phyloP scores from a whole-genome alignment of 2,797 vertebrate species.

The Epinephelus coioides region DNA sequence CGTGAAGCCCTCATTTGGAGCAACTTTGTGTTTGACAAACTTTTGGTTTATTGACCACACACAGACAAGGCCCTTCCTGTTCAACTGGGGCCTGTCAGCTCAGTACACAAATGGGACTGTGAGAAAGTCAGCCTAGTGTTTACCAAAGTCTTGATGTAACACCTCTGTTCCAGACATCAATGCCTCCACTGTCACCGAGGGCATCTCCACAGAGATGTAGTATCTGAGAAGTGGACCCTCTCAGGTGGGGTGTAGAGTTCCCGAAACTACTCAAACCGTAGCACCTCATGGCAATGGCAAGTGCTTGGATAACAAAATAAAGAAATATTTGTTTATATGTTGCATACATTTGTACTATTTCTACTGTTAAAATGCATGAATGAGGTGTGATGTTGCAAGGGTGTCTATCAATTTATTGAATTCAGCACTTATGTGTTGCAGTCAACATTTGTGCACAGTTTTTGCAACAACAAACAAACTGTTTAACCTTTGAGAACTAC shows the following conservation, averaged over 20 bases:
- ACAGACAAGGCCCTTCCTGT: conserved; percentile 86
- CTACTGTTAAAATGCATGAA: not conserved
- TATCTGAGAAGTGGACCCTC: conserved; percentile 52
- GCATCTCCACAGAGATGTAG: conserved; percentile 76
- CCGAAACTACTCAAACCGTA: conserved; percentile 16
- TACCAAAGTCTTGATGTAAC: conserved; percentile 84
- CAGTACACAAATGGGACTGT: conserved; percentile 83
- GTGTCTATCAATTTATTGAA: not conserved
- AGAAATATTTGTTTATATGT: not conserved
- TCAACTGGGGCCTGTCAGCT: conserved; percentile 77
- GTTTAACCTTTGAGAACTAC: too few species aligned
- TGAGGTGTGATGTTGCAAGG: not conserved
- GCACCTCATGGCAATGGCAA: not conserved
- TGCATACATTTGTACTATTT: not conserved
- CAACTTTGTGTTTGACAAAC: conserved; percentile 87
- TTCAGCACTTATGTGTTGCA: too few species aligned
- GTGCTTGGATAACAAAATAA: not conserved
- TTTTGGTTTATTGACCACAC: conserved; percentile 87
- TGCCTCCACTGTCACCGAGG: conserved; percentile 79
- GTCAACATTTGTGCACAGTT: not conserved
- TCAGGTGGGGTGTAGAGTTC: conserved; percentile 49
- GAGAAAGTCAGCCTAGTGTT: conserved; percentile 84
- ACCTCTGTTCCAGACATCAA: conserved; percentile 85
- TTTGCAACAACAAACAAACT: not conserved
- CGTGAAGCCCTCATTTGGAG: conserved; percentile 79